Percentiles rank a stretch among this genome's conserved stretches.
phyloP scores from a whole-genome alignment of 2,888 invertebrate species.

The Syritta pipiens region DNA sequence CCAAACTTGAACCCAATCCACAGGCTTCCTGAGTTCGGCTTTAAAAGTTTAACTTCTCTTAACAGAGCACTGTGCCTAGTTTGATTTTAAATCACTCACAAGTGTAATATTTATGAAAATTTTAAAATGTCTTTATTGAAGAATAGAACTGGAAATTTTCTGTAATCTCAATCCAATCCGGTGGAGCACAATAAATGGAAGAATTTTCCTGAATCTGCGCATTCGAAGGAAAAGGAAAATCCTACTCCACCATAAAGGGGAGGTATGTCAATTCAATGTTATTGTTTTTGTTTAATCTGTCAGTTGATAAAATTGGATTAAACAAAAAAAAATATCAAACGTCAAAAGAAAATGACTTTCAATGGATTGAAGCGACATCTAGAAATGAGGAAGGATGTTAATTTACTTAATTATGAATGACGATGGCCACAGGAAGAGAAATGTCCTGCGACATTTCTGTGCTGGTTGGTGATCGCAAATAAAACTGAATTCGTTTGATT shows the following conservation, averaged over 20 bases:
- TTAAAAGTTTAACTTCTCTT: background rate
- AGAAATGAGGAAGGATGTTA: background rate
- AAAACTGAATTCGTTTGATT: no score
- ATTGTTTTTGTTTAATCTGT: slow-evolving; percentile 48
- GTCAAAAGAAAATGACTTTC: background rate
- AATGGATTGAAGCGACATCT: slow-evolving; percentile 1
- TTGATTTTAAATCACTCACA: background rate
- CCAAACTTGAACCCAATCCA: no score
- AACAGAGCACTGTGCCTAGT: no score
- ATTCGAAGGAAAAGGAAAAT: slow-evolving; percentile 26
- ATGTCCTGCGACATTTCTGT: background rate
- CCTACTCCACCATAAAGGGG: background rate
- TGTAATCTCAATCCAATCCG: slow-evolving; percentile 4
- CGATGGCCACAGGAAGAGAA: background rate
- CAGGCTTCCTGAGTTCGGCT: no score
- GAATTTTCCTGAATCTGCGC: slow-evolving; percentile 54
- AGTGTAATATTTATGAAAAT: background rate
- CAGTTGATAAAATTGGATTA: background rate
- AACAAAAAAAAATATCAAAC: slow-evolving; percentile 3
- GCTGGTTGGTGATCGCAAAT: no score
- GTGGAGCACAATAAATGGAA: slow-evolving; percentile 16
- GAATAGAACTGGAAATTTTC: slow-evolving; percentile 18
- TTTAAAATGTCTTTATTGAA: slow-evolving; percentile 12
- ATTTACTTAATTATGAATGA: background rate
- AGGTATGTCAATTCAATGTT: slow-evolving; percentile 23